A percentile compares a stretch with the other conserved stretches of the same genome.
Evolutionary conservation across 2,113 vertebrate species (phyloP).

Genomic region (Falcunculus frontatus): DNA sequence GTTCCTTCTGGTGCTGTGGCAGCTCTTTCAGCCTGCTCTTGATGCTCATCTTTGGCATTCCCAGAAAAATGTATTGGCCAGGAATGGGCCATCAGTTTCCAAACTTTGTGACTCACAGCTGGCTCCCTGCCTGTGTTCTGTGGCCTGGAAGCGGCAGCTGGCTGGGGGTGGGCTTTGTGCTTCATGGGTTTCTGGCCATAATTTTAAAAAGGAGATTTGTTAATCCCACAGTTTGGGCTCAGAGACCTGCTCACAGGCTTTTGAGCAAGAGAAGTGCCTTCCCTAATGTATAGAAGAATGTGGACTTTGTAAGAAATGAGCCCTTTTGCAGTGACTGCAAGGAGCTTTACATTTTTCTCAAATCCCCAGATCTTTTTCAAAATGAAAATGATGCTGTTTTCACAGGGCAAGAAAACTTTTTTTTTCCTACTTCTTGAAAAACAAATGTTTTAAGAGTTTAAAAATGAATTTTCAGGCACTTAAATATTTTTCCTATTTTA

Average conservation of each 20-base stretch:
- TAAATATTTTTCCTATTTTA: not conserved
- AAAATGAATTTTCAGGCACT: not conserved
- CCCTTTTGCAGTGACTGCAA: not conserved
- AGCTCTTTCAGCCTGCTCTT: not conserved
- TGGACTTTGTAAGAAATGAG: not conserved
- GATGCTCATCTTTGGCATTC: not conserved
- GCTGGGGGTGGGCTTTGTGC: not conserved
- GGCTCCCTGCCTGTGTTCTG: not conserved
- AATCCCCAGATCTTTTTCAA: not conserved
- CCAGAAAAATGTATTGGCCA: not conserved
- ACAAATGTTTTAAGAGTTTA: not conserved
- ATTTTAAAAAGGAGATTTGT: not conserved
- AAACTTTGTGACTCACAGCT: not conserved
- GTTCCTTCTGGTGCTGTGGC: not conserved
- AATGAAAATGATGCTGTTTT: not conserved
- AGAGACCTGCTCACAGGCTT: not conserved
- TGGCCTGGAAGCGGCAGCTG: not conserved
- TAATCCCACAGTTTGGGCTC: not conserved
- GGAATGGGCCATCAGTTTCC: not conserved
- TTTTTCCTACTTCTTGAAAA: not conserved
- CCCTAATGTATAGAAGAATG: not conserved
- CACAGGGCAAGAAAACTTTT: not conserved
- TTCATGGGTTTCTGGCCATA: not conserved
- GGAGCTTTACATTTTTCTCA: not conserved
- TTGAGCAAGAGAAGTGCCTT: not conserved